Evolutionary conservation across 2,888 invertebrate species (phyloP).

Genomic region (Dascillus cervinus): DNA sequence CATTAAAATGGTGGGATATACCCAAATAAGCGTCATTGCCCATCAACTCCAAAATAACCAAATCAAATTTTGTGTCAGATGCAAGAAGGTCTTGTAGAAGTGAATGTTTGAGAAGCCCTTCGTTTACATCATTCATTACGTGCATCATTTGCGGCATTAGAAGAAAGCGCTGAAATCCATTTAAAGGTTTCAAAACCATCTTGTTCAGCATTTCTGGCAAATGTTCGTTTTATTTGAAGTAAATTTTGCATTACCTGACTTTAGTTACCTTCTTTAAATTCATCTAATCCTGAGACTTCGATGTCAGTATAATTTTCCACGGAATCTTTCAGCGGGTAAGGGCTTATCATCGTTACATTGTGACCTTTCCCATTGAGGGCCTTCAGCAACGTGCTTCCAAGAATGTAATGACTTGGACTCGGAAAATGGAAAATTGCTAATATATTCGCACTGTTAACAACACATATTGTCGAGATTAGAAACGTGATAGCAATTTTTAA

Average conservation of each 20-base stretch:
- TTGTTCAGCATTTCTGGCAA: not conserved
- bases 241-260: not conserved
- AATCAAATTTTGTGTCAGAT: slow-evolving; percentile 22
- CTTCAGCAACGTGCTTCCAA: slow-evolving; percentile 37
- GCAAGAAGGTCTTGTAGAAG: no score
- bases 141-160: no score
- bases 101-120: no score
- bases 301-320: slow-evolving; percentile 20
- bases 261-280: slow-evolving; percentile 11
- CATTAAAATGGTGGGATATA: slow-evolving; percentile 24
- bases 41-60: slow-evolving; percentile 24
- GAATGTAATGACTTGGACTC: slow-evolving; percentile 18
- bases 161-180: no score
- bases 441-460: slow-evolving; percentile 14
- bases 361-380: slow-evolving; percentile 47
- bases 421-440: slow-evolving; percentile 23
- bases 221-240: not conserved
- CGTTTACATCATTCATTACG: no score
- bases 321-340: slow-evolving; percentile 16
- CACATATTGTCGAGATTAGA: no score
- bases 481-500: no score
- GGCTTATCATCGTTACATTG: slow-evolving; percentile 45
- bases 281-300: slow-evolving; percentile 12
- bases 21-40: slow-evolving; percentile 27
- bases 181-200: not conserved